phyloP scores from a whole-genome alignment of 2,113 vertebrate genomes.

The Arenaria interpres region DNA sequence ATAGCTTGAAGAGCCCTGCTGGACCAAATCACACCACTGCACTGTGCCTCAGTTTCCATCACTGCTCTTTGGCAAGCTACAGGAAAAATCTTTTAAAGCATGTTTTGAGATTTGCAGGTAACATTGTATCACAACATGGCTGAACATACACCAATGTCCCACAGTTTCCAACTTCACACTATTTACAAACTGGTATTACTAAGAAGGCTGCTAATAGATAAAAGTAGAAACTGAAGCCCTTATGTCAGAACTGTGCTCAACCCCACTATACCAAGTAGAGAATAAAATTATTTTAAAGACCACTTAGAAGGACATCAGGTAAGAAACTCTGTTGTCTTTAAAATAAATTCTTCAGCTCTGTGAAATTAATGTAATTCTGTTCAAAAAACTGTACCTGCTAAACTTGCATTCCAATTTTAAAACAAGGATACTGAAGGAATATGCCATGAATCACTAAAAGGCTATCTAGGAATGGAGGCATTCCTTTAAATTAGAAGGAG shows the following conservation, averaged over 20 bases:
- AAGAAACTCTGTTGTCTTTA: neutral
- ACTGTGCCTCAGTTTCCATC: neutral
- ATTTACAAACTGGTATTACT: neutral
- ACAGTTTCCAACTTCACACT: neutral
- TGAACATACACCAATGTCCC: neutral
- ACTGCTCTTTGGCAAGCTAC: neutral
- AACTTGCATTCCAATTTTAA: conserved; percentile 1
- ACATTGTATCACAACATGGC: neutral
- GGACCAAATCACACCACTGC: neutral
- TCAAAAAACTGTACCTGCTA: neutral
- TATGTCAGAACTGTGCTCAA: neutral
- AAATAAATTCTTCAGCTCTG: neutral
- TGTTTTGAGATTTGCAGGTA: neutral
- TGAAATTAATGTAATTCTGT: neutral
- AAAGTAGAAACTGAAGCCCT: neutral
- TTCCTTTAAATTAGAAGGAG: conserved; percentile 42
- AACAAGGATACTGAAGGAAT: neutral
- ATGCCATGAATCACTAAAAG: conserved; percentile 3
- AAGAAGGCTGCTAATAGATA: neutral
- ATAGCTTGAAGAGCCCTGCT: neutral
- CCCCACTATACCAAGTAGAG: neutral
- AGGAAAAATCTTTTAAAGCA: rapidly evolving
- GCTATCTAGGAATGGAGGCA: conserved; percentile 18
- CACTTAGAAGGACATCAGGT: neutral
- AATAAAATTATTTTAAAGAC: neutral